Conservation (phyloP, 2,888 invertebrate genomes). For the Macrophya annulata region DNA sequence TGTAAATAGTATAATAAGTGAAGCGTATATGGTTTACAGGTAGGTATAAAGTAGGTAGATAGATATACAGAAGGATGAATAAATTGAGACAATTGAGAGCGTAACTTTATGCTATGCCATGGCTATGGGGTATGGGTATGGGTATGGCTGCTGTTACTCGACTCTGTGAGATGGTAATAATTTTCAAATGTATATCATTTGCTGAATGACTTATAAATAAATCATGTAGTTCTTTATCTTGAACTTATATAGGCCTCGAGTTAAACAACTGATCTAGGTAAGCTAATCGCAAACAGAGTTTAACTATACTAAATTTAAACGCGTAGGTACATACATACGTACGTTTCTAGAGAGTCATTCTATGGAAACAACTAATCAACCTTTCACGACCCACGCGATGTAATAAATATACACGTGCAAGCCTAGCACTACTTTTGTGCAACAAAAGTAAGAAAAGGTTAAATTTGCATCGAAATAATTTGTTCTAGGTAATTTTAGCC, state of each 20-base stretch:
- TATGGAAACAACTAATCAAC: constrained; percentile 8
- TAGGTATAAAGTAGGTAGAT: background rate
- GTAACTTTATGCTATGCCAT: background rate
- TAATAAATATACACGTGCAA: background rate
- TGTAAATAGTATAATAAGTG: constrained; percentile 22
- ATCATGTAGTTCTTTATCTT: constrained; percentile 45
- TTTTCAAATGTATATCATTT: constrained; percentile 47
- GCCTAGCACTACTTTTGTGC: background rate
- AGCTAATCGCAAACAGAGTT: background rate
- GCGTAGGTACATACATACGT: too few species aligned
- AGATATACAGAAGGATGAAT: constrained; percentile 18
- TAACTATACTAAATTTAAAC: background rate
- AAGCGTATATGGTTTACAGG: background rate
- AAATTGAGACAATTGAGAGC: constrained; percentile 51
- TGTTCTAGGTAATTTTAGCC: constrained; percentile 3
- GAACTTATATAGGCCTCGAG: background rate
- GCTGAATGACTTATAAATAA: constrained; percentile 50
- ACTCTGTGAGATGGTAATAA: constrained; percentile 36
- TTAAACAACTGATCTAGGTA: too few species aligned
- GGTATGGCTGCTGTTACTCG: background rate
- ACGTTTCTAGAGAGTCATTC: background rate
- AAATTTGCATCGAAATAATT: constrained; percentile 51
- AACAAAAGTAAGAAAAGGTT: background rate
- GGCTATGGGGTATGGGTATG: too few species aligned
- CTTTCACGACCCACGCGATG: constrained; percentile 36